These are phyloP conservation scores for Malacoraja senta DNA, from an alignment of 2,797 vertebrate genomes.

Conservation along the genomic window DNA sequence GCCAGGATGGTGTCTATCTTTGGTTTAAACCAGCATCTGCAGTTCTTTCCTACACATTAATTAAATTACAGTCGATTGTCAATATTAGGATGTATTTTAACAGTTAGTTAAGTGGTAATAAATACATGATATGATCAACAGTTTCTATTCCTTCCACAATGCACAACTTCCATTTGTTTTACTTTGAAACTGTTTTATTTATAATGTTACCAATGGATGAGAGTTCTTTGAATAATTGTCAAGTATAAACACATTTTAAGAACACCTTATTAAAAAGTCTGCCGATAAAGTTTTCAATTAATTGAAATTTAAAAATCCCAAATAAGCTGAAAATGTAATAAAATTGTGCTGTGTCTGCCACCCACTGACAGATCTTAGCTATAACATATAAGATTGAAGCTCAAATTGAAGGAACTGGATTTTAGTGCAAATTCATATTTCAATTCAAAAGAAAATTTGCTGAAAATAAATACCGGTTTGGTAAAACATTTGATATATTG, in stretches of 20 bases:
- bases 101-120: not conserved
- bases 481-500: not conserved
- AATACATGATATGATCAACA: not conserved
- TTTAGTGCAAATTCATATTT: not conserved
- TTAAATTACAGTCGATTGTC: not conserved
- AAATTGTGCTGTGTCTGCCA: conserved; percentile 20
- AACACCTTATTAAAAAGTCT: not conserved
- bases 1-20: too few relatives aligned
- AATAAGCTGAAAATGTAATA: not conserved
- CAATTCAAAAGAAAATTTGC: not conserved
- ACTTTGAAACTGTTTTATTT: not conserved
- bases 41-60: not conserved
- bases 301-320: not conserved
- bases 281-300: not conserved
- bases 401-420: not conserved
- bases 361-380: conserved; percentile 9
- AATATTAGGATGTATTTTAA: not conserved
- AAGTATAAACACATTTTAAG: not conserved
- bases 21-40: too few relatives aligned
- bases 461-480: not conserved
- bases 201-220: not conserved
- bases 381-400: not conserved
- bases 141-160: not conserved
- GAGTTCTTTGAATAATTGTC: not conserved
- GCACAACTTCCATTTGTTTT: not conserved